Evolutionary conservation across 1,140 invertebrate species (phyloP).

Genomic region (Belonocnema kinseyi): DNA sequence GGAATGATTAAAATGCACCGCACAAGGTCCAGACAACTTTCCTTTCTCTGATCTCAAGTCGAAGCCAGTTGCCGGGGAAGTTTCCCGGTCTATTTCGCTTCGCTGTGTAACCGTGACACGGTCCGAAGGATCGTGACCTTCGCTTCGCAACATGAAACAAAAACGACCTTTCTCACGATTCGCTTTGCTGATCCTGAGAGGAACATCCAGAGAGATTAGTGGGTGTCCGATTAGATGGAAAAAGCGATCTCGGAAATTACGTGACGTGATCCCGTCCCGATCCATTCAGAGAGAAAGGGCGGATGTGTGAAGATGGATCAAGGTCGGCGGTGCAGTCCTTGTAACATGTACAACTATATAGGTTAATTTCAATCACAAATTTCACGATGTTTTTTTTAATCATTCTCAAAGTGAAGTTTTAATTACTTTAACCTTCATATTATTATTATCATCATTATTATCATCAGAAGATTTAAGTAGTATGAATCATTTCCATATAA

Average conservation of each 20-base stretch:
- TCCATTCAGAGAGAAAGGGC: conserved; percentile 9
- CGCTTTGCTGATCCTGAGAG: conserved; percentile 4
- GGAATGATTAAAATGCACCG: conserved; percentile 10
- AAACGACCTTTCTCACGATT: conserved; percentile 43
- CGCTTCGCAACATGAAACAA: neutral
- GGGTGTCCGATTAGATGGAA: neutral
- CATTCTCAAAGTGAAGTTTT: neutral
- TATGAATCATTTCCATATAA: too few species aligned
- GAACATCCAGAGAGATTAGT: conserved; percentile 11
- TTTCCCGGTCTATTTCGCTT: conserved; percentile 31
- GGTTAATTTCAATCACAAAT: conserved; percentile 11
- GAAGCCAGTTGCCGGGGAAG: conserved; percentile 7
- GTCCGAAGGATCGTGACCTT: conserved; percentile 34
- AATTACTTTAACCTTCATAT: neutral
- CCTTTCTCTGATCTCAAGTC: conserved; percentile 4
- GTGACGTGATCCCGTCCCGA: neutral
- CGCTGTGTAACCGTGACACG: conserved; percentile 18
- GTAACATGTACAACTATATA: neutral
- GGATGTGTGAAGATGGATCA: conserved; percentile 18
- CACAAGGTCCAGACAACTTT: conserved; percentile 13
- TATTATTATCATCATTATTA: too few species aligned
- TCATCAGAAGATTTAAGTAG: too few species aligned
- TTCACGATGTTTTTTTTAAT: neutral
- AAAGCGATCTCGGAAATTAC: conserved; percentile 20
- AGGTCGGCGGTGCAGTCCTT: neutral